These are phyloP conservation scores for Cirrhinus molitorella DNA, from an alignment of 2,797 vertebrate genomes.

Conservation along the genomic window DNA sequence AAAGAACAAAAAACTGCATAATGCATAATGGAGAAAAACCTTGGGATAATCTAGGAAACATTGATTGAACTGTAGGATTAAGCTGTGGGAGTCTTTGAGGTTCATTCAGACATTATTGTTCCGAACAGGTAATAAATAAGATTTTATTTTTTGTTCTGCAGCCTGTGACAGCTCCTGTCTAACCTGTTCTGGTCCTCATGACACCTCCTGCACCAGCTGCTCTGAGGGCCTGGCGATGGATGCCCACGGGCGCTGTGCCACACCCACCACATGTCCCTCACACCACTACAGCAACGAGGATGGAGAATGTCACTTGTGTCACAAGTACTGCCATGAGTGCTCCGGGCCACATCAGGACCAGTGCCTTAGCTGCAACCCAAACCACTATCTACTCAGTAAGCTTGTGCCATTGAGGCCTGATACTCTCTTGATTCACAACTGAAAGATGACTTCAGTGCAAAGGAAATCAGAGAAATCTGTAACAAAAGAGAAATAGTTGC, in stretches of 20 bases:
- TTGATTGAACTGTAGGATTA: too few species aligned
- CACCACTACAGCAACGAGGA: slow-evolving; percentile 77
- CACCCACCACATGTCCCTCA: slow-evolving; percentile 69
- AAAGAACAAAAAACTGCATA: too few species aligned
- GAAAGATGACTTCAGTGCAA: not conserved
- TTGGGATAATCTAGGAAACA: too few species aligned
- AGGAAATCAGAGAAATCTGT: not conserved
- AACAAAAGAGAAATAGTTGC: not conserved
- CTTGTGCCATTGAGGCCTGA: slow-evolving; percentile 31
- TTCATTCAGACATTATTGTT: too few species aligned
- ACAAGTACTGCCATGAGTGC: slow-evolving; percentile 86
- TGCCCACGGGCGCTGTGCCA: slow-evolving; percentile 70
- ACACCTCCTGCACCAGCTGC: slow-evolving; percentile 81
- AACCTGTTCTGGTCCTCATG: slow-evolving; percentile 78
- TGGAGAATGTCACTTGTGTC: slow-evolving; percentile 83
- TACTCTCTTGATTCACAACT: not conserved
- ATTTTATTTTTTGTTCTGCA: slow-evolving; percentile 67
- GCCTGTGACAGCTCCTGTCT: slow-evolving; percentile 86
- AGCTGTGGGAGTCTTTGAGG: too few species aligned
- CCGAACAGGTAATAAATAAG: too few species aligned
- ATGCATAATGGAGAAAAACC: too few species aligned
- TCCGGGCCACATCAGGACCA: slow-evolving; percentile 80
- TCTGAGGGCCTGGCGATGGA: slow-evolving; percentile 73
- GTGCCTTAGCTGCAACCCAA: slow-evolving; percentile 84
- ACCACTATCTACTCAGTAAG: slow-evolving; percentile 88